phyloP scores from a whole-genome alignment of 2,797 vertebrate genomes.

The Protosalanx chinensis region DNA sequence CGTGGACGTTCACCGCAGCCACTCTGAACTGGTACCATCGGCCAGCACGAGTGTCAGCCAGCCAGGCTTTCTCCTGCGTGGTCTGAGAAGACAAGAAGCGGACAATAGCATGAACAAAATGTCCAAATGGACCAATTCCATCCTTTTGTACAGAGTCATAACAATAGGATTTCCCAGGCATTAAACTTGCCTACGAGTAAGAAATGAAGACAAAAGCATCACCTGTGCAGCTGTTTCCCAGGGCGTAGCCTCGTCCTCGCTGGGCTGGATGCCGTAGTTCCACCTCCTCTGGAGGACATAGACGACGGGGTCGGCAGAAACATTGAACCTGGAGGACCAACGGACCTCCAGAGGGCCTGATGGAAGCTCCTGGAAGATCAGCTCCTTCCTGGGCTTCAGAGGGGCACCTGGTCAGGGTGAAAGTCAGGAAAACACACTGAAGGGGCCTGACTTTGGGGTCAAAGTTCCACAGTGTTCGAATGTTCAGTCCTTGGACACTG shows the following conservation, averaged over 20 bases:
- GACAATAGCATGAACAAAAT: background rate
- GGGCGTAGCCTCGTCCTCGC: slow-evolving; percentile 81
- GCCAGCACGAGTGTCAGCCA: slow-evolving; percentile 77
- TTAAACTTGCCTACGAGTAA: background rate
- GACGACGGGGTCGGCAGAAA: slow-evolving; percentile 87
- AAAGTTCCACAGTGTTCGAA: background rate
- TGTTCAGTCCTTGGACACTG: background rate
- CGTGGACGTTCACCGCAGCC: slow-evolving; percentile 86
- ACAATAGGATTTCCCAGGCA: background rate
- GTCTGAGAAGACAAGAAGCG: slow-evolving; percentile 65
- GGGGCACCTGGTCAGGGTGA: slow-evolving; percentile 76
- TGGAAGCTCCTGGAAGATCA: slow-evolving; percentile 77
- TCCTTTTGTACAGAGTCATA: background rate
- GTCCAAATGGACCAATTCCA: background rate
- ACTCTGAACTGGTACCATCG: slow-evolving; percentile 95
- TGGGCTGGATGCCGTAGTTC: slow-evolving; percentile 92
- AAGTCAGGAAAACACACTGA: background rate
- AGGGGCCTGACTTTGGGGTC: background rate
- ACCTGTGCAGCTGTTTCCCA: slow-evolving; percentile 89
- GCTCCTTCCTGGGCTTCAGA: slow-evolving; percentile 86
- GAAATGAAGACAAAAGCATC: background rate
- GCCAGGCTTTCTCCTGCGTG: slow-evolving; percentile 75
- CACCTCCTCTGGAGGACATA: slow-evolving; percentile 86
- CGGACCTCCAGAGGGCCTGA: slow-evolving; percentile 79
- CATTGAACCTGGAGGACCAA: slow-evolving; percentile 90